A percentile compares a stretch with the other conserved stretches of the same genome.
Conservation (phyloP, 2,888 invertebrate genomes). For the Carpatolechia fugitivella region DNA sequence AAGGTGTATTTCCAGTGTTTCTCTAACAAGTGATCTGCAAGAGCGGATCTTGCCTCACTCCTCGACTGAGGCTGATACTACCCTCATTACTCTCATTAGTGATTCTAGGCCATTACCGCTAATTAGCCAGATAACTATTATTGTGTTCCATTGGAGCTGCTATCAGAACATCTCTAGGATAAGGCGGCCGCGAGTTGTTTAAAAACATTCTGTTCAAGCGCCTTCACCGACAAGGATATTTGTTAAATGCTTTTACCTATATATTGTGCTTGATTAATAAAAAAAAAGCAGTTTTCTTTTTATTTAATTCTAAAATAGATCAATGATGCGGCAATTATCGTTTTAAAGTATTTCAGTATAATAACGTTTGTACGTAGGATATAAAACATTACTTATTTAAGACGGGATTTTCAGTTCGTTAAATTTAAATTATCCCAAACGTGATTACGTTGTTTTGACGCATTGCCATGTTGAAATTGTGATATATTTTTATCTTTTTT, state of each 20-base stretch:
- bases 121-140: constrained; percentile 77
- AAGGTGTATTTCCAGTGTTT: constrained; percentile 29
- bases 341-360: no score
- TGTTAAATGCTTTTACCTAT: background rate
- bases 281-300: no score
- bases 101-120: constrained; percentile 77
- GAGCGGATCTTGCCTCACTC: constrained; percentile 67
- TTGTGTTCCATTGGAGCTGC: constrained; percentile 68
- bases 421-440: no score
- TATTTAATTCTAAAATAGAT: no score
- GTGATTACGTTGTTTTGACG: no score
- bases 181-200: background rate
- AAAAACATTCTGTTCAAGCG: constrained; percentile 21
- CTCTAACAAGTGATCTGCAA: constrained; percentile 35
- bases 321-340: no score
- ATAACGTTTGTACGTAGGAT: no score
- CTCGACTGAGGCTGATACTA: background rate
- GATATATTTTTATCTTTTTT: no score
- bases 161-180: constrained; percentile 41
- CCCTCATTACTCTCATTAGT: constrained; percentile 57
- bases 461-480: no score
- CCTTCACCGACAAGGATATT: background rate
- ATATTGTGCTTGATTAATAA: background rate
- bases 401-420: no score
- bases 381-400: no score